Conservation (phyloP, 2,888 invertebrate species). For the Dorcus hopei region DNA sequence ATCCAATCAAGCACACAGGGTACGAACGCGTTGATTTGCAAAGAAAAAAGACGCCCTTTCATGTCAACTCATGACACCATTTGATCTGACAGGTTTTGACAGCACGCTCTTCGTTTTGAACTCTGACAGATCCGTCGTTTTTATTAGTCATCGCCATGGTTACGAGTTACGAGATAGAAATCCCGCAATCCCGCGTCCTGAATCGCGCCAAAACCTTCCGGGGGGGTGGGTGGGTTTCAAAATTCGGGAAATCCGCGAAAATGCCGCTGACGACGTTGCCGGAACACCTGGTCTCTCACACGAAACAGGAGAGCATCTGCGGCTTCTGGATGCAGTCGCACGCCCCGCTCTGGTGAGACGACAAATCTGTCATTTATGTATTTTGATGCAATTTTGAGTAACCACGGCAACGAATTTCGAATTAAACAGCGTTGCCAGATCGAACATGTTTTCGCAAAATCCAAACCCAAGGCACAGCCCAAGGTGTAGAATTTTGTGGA, state of each 20-base stretch:
- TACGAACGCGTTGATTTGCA: no score
- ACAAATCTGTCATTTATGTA: neutral
- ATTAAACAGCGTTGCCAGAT: no score
- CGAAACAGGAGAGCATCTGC: constrained; percentile 10
- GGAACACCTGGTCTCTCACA: constrained; percentile 16
- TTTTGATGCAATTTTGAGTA: no score
- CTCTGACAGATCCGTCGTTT: neutral
- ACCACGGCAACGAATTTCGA: no score
- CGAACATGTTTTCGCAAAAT: no score
- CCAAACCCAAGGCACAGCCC: no score
- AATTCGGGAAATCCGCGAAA: constrained; percentile 7
- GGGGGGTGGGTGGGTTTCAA: constrained; percentile 3
- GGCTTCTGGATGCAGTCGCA: constrained; percentile 18
- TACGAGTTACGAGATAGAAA: constrained; percentile 2
- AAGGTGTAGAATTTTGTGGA: no score
- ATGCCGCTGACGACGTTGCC: constrained; percentile 18
- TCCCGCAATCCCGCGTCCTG: neutral
- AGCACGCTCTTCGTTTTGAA: no score
- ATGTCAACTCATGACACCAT: no score
- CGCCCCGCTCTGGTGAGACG: constrained; percentile 19
- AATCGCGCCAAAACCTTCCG: neutral
- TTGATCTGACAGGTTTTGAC: no score
- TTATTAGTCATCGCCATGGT: neutral
- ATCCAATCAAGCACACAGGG: no score
- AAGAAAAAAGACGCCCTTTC: no score